Evolutionary conservation across 2,113 vertebrate genomes (phyloP).

Genomic region (Pituophis catenifer): DNA sequence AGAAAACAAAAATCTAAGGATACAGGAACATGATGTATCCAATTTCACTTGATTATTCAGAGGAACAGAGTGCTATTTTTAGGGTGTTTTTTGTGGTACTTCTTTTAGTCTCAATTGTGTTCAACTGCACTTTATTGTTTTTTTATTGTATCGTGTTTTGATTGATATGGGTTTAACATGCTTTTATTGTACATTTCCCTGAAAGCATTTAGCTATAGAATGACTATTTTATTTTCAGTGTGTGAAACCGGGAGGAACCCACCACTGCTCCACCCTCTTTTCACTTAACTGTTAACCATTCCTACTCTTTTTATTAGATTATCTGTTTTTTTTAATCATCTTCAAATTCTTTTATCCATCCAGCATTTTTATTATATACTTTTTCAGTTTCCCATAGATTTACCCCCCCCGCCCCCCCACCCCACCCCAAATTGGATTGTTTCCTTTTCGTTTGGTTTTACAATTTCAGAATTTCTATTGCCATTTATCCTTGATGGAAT

Average conservation of each 20-base stretch:
- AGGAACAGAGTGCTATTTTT: neutral
- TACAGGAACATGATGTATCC: neutral
- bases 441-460: neutral
- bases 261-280: too few species aligned
- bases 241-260: too few species aligned
- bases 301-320: too few species aligned
- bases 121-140: neutral
- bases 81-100: neutral
- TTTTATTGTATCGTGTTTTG: neutral
- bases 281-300: too few species aligned
- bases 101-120: neutral
- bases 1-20: neutral
- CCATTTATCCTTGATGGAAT: neutral
- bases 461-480: neutral
- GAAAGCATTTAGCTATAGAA: neutral
- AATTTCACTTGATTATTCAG: neutral
- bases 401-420: rapidly evolving
- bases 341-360: too few species aligned
- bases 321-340: too few species aligned
- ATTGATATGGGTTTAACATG: neutral
- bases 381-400: neutral
- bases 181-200: neutral
- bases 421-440: neutral
- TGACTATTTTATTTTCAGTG: neutral
- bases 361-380: neutral